phyloP scores from a whole-genome alignment of 2,113 vertebrate species.

The Poecilia latipinna region DNA sequence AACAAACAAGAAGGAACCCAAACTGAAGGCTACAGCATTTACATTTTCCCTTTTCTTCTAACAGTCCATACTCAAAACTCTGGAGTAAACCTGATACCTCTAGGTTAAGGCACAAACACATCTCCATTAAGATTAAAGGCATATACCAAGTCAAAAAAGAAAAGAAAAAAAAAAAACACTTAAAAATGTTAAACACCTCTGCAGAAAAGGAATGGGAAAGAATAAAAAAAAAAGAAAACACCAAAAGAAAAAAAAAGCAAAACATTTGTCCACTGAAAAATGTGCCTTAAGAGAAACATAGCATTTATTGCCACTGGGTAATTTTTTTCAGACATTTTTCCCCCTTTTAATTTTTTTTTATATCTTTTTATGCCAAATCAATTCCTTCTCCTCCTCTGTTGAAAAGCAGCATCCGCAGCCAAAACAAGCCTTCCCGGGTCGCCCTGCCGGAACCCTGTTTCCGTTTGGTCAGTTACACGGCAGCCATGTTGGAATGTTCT shows the following conservation, averaged over 20 bases:
- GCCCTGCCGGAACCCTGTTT: background rate
- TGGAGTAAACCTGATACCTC: conserved; percentile 35
- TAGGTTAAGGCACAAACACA: conserved; percentile 71
- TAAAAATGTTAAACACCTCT: conserved; percentile 61
- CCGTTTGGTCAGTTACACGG: conserved; percentile 89
- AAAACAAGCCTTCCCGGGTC: background rate
- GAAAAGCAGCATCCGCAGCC: conserved; percentile 21
- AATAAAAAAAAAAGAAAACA: conserved; percentile 30
- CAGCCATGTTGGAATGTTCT: conserved; percentile 95
- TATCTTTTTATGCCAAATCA: background rate
- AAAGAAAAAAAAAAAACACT: conserved; percentile 73
- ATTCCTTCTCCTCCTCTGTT: conserved; percentile 1
- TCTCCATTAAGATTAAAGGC: conserved; percentile 47
- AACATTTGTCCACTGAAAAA: conserved; percentile 66
- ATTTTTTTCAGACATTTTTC: conserved; percentile 11
- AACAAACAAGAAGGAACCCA: conserved; percentile 39
- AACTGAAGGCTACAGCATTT: conserved; percentile 42
- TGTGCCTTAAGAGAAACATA: conserved; percentile 67
- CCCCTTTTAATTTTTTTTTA: conserved; percentile 16
- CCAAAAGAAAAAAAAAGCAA: conserved; percentile 31
- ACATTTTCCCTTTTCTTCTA: conserved; percentile 31
- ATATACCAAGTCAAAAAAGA: conserved; percentile 27
- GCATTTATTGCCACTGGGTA: conserved; percentile 50
- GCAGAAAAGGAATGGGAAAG: conserved; percentile 69
- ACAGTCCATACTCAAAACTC: conserved; percentile 29